Base-by-base conservation (phyloP, 2,888 invertebrate genomes). In the Tetranychus truncatus region DNA sequence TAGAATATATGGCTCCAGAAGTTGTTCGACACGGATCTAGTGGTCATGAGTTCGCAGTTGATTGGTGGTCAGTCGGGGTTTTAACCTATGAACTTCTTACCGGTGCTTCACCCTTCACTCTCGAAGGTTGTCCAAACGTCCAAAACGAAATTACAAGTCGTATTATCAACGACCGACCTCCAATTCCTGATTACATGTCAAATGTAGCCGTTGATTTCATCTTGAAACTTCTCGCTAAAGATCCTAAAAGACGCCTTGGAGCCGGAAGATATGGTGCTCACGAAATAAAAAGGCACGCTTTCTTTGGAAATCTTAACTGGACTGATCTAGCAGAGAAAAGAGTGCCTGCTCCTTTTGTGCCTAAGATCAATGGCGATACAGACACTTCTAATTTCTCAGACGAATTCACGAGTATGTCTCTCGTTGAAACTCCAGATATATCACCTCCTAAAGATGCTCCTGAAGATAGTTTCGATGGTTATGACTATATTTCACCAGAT, bases 11-110 rank as follows among this genome's bases (percentile, higher is more conserved):
- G 96, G 95, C 95, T 24, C 95, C 92, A 0, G 91, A 88, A 82
- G 86, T 88, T 55, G 86, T 88, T 66, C 84, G 89, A 81, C 91
- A 92, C 75, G 92, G 92, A 77, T 89, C 88, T 75, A 88, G 89
- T 79, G 96, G 96, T 34, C 95, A 96, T 84, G 93, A 95, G 87
- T 91, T 92, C 83, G 92, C 92, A 84, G 96, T 95, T 7, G 97
- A 97, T 85, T 97, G 96, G 96, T 97, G 97, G 97, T 95, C 95
- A 46, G 90, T 96, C 8, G 95, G 95, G 8, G 95, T 97, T 1
- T 85, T 97, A 72, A 92, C 95, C 0, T 97, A 95, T 85, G 96
- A 97, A 84, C 87, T 97, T 71, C 85, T 97, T 75, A 96, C 95
- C 0, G 96, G 97, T 74, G 94, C 95, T 8, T 95, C 95, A 0